A percentile compares a stretch with the other conserved stretches of the same genome.
phyloP scores from a whole-genome alignment of 2,888 invertebrate genomes.

The Lochmaea capreae region DNA sequence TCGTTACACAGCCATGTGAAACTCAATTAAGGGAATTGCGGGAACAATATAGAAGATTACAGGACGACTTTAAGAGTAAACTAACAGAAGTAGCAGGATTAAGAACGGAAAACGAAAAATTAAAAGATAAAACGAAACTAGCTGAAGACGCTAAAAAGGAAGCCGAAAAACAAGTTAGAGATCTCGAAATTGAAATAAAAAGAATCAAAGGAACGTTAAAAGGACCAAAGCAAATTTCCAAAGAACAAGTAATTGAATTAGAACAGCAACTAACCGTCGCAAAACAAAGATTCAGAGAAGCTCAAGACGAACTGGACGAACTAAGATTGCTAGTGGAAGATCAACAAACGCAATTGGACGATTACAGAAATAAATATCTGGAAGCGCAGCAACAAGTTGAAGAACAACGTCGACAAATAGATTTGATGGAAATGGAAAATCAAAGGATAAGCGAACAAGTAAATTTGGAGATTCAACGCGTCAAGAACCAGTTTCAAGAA shows the following conservation, averaged over 20 bases:
- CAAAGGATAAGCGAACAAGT: constrained; percentile 78
- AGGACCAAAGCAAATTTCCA: constrained; percentile 57
- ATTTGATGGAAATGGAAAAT: constrained; percentile 79
- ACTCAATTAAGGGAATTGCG: constrained; percentile 71
- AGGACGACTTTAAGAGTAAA: constrained; percentile 77
- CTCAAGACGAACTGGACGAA: constrained; percentile 73
- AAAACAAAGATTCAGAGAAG: constrained; percentile 69
- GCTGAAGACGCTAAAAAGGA: constrained; percentile 67
- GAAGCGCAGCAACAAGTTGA: constrained; percentile 78
- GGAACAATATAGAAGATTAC: constrained; percentile 73
- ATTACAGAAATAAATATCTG: constrained; percentile 77
- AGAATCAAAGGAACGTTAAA: constrained; percentile 57
- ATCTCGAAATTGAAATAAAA: constrained; percentile 69
- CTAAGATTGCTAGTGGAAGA: constrained; percentile 72
- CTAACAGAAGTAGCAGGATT: constrained; percentile 73
- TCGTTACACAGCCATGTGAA: constrained; percentile 67
- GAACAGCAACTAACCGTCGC: constrained; percentile 69
- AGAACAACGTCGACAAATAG: constrained; percentile 76
- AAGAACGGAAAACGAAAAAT: constrained; percentile 67
- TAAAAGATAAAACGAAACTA: constrained; percentile 64
- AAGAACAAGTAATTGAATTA: constrained; percentile 75
- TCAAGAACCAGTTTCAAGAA: constrained; percentile 79
- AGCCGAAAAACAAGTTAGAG: constrained; percentile 71
- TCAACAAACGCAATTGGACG: constrained; percentile 75
- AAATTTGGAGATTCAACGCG: constrained; percentile 76